phyloP scores from a whole-genome alignment of 1,140 invertebrate genomes.

The Antheraea mylitta region DNA sequence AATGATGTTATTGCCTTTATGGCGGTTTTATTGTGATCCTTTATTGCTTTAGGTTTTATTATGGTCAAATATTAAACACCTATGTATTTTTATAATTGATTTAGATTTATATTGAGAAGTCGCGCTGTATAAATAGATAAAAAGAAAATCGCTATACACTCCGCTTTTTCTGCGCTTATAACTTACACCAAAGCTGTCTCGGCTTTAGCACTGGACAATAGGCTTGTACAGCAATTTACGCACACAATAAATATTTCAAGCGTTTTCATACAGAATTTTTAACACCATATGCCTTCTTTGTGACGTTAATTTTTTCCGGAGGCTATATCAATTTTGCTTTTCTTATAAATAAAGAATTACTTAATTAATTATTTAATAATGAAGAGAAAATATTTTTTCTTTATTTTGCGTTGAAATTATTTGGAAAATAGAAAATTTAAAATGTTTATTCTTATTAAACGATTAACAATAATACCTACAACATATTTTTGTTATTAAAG shows the following conservation, averaged over 20 bases:
- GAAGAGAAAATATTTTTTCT: not conserved
- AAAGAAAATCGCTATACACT: not conserved
- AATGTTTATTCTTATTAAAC: no score
- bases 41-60: no score
- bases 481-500: no score
- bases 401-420: not conserved
- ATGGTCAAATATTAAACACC: no score
- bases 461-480: no score
- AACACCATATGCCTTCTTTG: conserved; percentile 56
- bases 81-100: no score
- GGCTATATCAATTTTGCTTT: conserved; percentile 21
- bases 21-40: no score
- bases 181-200: not conserved
- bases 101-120: no score
- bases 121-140: no score
- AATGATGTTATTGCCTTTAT: no score
- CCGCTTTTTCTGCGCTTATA: conserved; percentile 7
- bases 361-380: not conserved
- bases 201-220: conserved; percentile 28
- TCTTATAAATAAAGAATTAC: not conserved
- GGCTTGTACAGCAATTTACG: conserved; percentile 47
- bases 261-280: conserved; percentile 38
- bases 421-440: not conserved
- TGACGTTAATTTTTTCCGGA: conserved; percentile 43
- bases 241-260: conserved; percentile 44